Base-by-base conservation (phyloP, 1,140 invertebrate species). In the Ridgeia piscesae region DNA sequence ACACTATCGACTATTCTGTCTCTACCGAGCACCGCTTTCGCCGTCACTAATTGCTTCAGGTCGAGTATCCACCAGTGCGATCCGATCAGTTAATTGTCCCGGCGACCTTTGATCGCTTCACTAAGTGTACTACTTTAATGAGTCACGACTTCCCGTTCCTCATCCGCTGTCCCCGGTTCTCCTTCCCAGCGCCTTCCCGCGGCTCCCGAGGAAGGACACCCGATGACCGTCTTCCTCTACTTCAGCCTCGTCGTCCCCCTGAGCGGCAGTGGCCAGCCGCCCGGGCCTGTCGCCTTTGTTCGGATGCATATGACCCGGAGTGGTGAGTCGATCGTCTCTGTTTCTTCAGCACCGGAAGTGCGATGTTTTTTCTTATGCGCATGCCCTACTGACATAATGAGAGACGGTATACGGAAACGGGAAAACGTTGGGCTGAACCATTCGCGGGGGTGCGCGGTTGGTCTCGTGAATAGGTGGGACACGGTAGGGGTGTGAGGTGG, bases 231-330 rank as follows among this genome's bases (percentile, higher is more conserved):
- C 88, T 35, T 48, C 34, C 33, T 92, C 11, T 92, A 92, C 89
- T 92, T 92, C 89, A 92, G 92, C 33, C 34, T 90, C 27, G 92
- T 89, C 88, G 92, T 89, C 6, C 92, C 92, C 8, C 31, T 89
- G 31, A 92, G 92, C 88, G 92, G 92, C 33, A 34, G 88, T 17
- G 92, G 92, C 11, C 35, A 35, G n/a, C 92, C 92, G 6, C 92
- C 92, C n/a, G 92, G 92, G 11, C 34, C 35, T 35, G 92, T 92
- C 34, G 48, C 31, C 31, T 91, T 58, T 34, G 27, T 91, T 21
- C 35, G 58, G 58, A 91, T 92, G 42, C 90, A 34, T 1, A 34
- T 92, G 92, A 35, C 90, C 6, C n/a, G 48, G 6, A 92, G 92
- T 89, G 92, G 92, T 92, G n/a, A 48, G 92, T 92, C 31, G 2